Conservation (phyloP, 35 echinoderm and acorn worm species). For the Anneissia japonica region DNA sequence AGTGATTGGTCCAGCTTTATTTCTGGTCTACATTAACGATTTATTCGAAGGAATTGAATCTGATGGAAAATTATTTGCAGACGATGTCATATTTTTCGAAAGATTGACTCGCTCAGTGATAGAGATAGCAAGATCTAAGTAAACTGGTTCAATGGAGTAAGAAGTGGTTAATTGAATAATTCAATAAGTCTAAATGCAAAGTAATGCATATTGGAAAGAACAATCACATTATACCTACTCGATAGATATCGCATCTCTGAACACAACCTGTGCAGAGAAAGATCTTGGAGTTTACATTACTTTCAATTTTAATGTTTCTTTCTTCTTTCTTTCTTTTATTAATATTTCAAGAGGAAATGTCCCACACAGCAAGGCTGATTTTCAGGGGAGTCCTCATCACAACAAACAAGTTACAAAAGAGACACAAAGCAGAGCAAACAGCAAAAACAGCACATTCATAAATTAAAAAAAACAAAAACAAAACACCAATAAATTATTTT, state of each 20-base stretch:
- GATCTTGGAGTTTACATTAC: constrained; percentile 1
- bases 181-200: constrained; percentile 4
- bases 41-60: too few relatives aligned
- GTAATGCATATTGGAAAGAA: not conserved
- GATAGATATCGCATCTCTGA: not conserved
- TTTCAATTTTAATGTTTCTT: not conserved
- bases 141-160: not conserved
- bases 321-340: too few relatives aligned
- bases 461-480: too few relatives aligned
- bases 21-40: too few relatives aligned
- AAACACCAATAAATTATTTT: too few relatives aligned
- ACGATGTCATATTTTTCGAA: not conserved
- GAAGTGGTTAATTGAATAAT: not conserved
- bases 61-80: not conserved
- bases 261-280: not conserved
- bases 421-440: too few relatives aligned
- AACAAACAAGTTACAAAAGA: too few relatives aligned
- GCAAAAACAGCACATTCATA: too few relatives aligned
- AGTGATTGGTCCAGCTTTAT: too few relatives aligned
- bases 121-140: not conserved
- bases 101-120: not conserved
- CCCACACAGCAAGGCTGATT: too few relatives aligned
- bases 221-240: not conserved
- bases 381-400: too few relatives aligned
- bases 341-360: too few relatives aligned